A percentile compares a stretch with the other conserved stretches of the same genome.
phyloP scores from a whole-genome alignment of 2,888 invertebrate genomes.

The Rhagonycha lutea region DNA sequence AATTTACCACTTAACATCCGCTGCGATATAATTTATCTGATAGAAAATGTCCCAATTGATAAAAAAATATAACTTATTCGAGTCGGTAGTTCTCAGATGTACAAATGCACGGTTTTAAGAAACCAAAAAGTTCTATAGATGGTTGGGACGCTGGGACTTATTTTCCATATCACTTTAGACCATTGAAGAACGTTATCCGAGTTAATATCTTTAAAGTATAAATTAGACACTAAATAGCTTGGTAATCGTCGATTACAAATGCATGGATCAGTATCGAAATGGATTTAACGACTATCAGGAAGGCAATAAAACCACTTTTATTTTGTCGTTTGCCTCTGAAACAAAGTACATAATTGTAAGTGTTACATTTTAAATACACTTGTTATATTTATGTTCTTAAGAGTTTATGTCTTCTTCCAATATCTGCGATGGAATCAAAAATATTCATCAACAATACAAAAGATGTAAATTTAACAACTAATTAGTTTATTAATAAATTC shows the following conservation, averaged over 20 bases:
- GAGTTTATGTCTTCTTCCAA: background rate
- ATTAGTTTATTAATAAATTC: conserved; percentile 1
- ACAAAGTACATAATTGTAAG: background rate
- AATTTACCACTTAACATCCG: background rate
- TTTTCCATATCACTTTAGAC: background rate
- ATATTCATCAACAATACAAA: background rate
- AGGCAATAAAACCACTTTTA: background rate
- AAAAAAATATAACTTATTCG: background rate
- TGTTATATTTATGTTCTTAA: background rate
- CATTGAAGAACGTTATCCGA: background rate
- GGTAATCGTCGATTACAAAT: background rate
- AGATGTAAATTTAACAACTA: background rate
- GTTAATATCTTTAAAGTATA: background rate
- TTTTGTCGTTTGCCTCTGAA: background rate
- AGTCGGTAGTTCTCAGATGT: background rate
- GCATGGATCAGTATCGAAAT: background rate
- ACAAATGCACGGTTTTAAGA: background rate
- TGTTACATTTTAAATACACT: background rate
- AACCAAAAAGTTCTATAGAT: background rate
- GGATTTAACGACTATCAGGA: background rate
- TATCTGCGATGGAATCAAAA: too few species aligned
- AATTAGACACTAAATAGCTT: background rate
- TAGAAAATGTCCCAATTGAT: background rate
- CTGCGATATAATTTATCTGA: background rate
- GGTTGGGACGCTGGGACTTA: background rate